phyloP scores from a whole-genome alignment of 2,113 vertebrate species.

The Promerops cafer region DNA sequence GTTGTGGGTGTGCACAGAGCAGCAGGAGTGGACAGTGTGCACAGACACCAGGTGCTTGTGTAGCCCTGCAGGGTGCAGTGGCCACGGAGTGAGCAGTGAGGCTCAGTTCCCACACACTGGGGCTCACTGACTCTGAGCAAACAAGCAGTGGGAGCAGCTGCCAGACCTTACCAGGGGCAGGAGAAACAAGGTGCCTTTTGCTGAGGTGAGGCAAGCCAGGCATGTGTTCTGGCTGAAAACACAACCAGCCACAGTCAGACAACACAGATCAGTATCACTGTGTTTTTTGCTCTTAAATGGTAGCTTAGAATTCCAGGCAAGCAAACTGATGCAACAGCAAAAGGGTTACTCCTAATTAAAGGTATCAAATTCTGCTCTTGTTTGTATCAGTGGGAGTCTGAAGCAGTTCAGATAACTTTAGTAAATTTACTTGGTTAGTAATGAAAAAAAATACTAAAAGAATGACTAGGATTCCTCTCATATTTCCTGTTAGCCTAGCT shows the following conservation, averaged over 20 bases:
- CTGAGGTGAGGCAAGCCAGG: neutral
- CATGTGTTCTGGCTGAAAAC: neutral
- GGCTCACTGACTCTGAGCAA: neutral
- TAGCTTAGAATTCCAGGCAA: neutral
- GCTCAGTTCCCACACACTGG: neutral
- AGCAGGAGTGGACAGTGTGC: neutral
- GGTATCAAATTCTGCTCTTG: neutral
- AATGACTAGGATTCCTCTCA: neutral
- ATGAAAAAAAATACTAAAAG: neutral
- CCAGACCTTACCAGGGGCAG: neutral
- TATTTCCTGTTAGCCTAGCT: neutral
- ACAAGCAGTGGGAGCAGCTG: conserved; percentile 2
- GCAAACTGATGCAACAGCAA: neutral
- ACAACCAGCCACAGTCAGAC: neutral
- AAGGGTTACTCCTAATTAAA: neutral
- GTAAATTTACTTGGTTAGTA: neutral
- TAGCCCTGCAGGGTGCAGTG: neutral
- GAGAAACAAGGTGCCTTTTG: neutral
- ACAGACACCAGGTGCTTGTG: neutral
- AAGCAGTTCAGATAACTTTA: neutral
- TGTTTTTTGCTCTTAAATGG: neutral
- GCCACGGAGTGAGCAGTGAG: neutral
- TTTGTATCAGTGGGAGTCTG: neutral
- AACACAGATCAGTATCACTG: neutral
- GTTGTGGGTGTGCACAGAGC: neutral